Evolutionary conservation across 2,113 vertebrate species (phyloP), one percentile per base, ranked within the genome.

Genomic region (Gambusia affinis): DNA sequence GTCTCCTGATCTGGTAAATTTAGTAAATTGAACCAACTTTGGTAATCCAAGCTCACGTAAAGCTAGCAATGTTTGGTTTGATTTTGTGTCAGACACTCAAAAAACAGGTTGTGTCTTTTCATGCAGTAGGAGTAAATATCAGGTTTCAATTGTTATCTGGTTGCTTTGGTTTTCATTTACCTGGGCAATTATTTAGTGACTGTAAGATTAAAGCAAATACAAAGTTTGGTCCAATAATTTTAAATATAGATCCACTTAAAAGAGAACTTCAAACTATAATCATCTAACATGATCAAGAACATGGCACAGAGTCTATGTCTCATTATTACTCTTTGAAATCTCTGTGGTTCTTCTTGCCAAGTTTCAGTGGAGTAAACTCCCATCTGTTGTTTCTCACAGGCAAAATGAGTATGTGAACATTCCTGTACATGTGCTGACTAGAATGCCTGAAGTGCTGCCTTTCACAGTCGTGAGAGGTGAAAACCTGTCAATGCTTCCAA

Each of bases 341-440:
- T 60, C 35, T 69, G n/a, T 39, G 14, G 37, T 44, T 33, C 8
- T 31, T 64, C 30, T 7, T 87, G 87, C 87, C 85, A 92, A 85
- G 88, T 87, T 87, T 91, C 87, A 80, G 64, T 39, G 17, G 47
- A 71, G 80, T 86, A 73, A 78, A 81, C 81, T 83, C 83, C 73
- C 76, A 68, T 82, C 31, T 64, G 47, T 73, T 81, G 66, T 83
- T 88, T 90, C 87, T 92, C 91, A 86, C 88, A 90, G 54, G 67
- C 62, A 70, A 67, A 80, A 75, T 51, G 37, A 85, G 68, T 78
- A 70, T n/a, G 74, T 63, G 69, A 85, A 83, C 91, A 91, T 91
- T 91, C 89, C 88, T 63, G 17, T 64, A 35, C 92, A 24, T 85
- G 92, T 74, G 14, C 81, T 14, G 80, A 93, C 92, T 84, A 37